These are phyloP conservation scores for Anarsia innoxiella DNA, from an alignment of 2,888 invertebrate species.

Conservation along the genomic window DNA sequence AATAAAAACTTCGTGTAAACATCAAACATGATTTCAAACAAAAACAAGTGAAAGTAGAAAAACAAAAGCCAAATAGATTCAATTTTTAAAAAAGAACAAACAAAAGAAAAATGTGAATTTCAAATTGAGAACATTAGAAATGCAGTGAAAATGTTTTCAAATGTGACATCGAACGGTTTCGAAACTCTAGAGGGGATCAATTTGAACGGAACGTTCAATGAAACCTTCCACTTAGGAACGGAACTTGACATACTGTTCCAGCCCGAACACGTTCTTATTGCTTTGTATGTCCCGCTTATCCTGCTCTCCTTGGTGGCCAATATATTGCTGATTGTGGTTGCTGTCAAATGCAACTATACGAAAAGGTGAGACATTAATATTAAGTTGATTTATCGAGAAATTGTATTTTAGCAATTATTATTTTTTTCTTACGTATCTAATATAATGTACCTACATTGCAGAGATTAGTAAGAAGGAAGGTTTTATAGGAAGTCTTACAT, in stretches of 20 bases:
- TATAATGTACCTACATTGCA: too few relatives aligned
- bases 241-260: constrained; percentile 59
- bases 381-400: too few relatives aligned
- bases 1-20: not conserved
- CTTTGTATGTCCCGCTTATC: constrained; percentile 78
- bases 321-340: constrained; percentile 79
- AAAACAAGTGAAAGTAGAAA: too few relatives aligned
- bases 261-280: constrained; percentile 70
- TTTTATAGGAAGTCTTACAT: too few relatives aligned
- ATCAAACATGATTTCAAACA: too few relatives aligned
- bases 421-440: too few relatives aligned
- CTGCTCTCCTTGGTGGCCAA: constrained; percentile 78
- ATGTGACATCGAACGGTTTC: constrained; percentile 12
- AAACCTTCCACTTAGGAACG: constrained; percentile 35
- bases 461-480: too few relatives aligned
- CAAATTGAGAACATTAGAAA: not conserved
- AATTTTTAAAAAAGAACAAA: not conserved
- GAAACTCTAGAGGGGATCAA: constrained; percentile 23
- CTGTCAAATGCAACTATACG: constrained; percentile 80
- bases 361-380: constrained; percentile 72
- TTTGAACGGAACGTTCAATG: constrained; percentile 28
- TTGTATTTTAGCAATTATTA: too few relatives aligned
- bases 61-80: not conserved
- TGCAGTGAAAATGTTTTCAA: not conserved
- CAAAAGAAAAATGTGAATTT: not conserved